Evolutionary conservation across 2,888 invertebrate genomes (phyloP).

Genomic region (Trichacis sp.): DNA sequence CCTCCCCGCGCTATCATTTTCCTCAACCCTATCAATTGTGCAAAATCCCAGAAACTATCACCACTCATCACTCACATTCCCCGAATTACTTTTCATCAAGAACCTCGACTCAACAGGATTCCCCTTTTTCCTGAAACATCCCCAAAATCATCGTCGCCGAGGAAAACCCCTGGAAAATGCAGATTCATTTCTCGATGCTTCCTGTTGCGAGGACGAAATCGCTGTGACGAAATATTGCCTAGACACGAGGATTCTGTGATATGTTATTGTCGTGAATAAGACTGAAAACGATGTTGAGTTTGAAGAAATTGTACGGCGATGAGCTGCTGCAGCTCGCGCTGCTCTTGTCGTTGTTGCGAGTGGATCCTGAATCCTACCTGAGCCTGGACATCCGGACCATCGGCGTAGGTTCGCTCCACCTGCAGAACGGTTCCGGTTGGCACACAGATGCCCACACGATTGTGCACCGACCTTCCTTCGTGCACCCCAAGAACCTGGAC

Average conservation of each 20-base stretch:
- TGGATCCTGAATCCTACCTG: slow-evolving; percentile 80
- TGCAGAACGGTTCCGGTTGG: slow-evolving; percentile 80
- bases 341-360: slow-evolving; percentile 82
- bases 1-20: too few species aligned
- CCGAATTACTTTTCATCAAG: too few species aligned
- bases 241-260: slow-evolving; percentile 28
- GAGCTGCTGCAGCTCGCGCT: slow-evolving; percentile 86
- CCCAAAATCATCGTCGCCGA: too few species aligned
- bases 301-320: slow-evolving; percentile 86
- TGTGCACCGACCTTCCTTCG: slow-evolving; percentile 74
- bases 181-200: too few species aligned
- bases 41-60: too few species aligned
- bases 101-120: too few species aligned
- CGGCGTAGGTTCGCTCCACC: slow-evolving; percentile 69
- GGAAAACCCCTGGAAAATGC: too few species aligned
- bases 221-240: slow-evolving; percentile 51
- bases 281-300: slow-evolving; percentile 81
- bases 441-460: slow-evolving; percentile 72
- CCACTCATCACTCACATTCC: too few species aligned
- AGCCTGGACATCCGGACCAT: slow-evolving; percentile 73
- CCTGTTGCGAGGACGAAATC: slow-evolving; percentile 47
- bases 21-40: too few species aligned
- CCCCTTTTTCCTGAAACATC: too few species aligned
- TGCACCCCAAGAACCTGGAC: slow-evolving; percentile 81
- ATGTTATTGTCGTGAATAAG: slow-evolving; percentile 15